phyloP scores from a whole-genome alignment of 2,797 vertebrate genomes.

The Orestias chungarensis region DNA sequence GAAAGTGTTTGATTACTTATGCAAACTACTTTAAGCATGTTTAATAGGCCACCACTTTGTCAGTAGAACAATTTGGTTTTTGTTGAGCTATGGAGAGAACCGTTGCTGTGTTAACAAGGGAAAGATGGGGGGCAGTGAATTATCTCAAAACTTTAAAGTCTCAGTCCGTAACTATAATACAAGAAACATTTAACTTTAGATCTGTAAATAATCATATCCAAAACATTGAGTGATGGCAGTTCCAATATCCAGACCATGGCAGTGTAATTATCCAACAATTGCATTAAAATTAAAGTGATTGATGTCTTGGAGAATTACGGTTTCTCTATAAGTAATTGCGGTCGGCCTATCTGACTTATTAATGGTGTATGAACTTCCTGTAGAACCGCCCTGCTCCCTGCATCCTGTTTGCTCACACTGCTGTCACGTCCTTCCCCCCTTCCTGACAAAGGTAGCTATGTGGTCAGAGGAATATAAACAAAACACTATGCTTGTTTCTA shows the following conservation, averaged over 20 bases:
- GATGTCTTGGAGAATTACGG: constrained; percentile 30
- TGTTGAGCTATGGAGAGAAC: neutral
- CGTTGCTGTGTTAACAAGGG: neutral
- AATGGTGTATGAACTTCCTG: constrained; percentile 61
- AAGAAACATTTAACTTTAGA: neutral
- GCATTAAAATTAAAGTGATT: constrained; percentile 21
- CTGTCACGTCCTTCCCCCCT: constrained; percentile 71
- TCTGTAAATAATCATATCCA: neutral
- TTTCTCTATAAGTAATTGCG: constrained; percentile 34
- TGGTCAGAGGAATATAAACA: constrained; percentile 51
- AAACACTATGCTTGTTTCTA: constrained; percentile 38
- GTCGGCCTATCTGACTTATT: constrained; percentile 44
- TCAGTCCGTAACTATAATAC: neutral
- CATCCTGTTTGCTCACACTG: constrained; percentile 76
- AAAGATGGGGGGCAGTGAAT: neutral
- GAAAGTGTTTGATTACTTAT: neutral
- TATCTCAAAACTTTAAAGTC: neutral
- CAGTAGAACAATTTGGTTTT: neutral
- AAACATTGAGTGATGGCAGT: constrained; percentile 3
- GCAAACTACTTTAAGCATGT: neutral
- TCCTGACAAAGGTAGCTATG: constrained; percentile 57
- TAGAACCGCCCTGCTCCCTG: constrained; percentile 50
- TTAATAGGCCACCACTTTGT: neutral
- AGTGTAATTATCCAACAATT: constrained; percentile 20
- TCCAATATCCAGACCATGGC: constrained; percentile 6